A percentile compares a stretch with the other conserved stretches of the same genome.
Evolutionary conservation across 1,140 invertebrate genomes (phyloP).

Genomic region (Cyphomyrmex costatus): DNA sequence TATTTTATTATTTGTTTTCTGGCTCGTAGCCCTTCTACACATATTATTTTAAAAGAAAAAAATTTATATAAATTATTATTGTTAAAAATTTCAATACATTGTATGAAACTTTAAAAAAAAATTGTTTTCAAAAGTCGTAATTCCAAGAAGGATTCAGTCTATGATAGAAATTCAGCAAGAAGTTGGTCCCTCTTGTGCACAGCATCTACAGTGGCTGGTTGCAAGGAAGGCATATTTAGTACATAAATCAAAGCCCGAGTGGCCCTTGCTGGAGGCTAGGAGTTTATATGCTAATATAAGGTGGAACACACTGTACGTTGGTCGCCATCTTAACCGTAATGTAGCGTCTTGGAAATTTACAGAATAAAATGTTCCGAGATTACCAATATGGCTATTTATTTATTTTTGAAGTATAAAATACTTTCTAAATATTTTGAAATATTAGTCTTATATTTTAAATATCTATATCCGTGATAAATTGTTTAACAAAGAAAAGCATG

Average conservation of each 20-base stretch:
- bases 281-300: conserved; percentile 87
- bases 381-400: conserved; percentile 42
- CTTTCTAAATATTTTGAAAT: not conserved
- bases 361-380: conserved; percentile 44
- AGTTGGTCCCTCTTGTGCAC: conserved; percentile 62
- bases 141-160: conserved; percentile 1
- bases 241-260: conserved; percentile 86
- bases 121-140: conserved; percentile 16
- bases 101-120: conserved; percentile 14
- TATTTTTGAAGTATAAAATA: conserved; percentile 16
- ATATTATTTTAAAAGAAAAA: too few relatives aligned
- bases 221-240: conserved; percentile 85
- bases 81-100: not conserved
- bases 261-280: conserved; percentile 81
- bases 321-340: conserved; percentile 84
- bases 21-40: too few relatives aligned
- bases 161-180: conserved; percentile 45
- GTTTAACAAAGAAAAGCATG: not conserved
- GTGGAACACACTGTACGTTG: conserved; percentile 80
- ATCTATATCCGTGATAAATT: not conserved
- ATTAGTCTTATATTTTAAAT: not conserved
- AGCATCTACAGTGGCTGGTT: conserved; percentile 67
- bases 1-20: too few relatives aligned
- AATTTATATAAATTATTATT: conserved; percentile 6
- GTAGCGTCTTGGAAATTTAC: conserved; percentile 78